phyloP scores from a whole-genome alignment of 37 sponge, comb jelly and placozoan genomes.

The Ianthella basta region DNA sequence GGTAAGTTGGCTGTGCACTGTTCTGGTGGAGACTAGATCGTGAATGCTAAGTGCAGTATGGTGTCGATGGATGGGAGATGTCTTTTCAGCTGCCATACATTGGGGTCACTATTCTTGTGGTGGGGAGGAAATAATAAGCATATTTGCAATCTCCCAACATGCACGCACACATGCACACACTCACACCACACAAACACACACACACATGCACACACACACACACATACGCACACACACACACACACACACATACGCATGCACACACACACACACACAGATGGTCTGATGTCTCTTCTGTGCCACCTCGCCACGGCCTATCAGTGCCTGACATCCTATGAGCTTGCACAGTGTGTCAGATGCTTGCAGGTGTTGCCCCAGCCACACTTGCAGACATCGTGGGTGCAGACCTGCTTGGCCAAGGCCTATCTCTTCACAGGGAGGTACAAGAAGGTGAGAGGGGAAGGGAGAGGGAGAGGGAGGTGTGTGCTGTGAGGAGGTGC shows the following conservation, averaged over 20 bases:
- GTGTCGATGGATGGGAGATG: too few species aligned
- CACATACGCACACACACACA: conserved; percentile 30
- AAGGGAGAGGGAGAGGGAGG: neutral
- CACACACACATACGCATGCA: conserved; percentile 21
- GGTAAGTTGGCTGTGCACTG: neutral
- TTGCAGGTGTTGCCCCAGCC: conserved; percentile 73
- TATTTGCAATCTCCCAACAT: neutral
- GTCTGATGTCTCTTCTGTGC: conserved; percentile 69
- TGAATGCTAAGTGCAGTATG: too few species aligned
- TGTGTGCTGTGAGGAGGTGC: too few species aligned
- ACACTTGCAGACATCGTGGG: conserved; percentile 83
- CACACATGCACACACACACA: conserved; percentile 19
- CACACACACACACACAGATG: conserved; percentile 32
- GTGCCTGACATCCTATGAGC: conserved; percentile 65
- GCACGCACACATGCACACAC: conserved; percentile 25
- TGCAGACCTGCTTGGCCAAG: conserved; percentile 67
- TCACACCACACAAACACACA: conserved; percentile 32
- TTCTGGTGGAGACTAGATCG: too few species aligned
- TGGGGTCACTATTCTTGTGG: too few species aligned
- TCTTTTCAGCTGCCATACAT: too few species aligned
- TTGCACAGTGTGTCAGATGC: conserved; percentile 47
- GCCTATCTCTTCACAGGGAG: conserved; percentile 76
- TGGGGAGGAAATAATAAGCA: too few species aligned
- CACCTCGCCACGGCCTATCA: conserved; percentile 75
- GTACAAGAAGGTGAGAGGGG: conserved; percentile 67